Base-by-base conservation (phyloP, 2,888 invertebrate species). In the Lasioglossum zephyrum region DNA sequence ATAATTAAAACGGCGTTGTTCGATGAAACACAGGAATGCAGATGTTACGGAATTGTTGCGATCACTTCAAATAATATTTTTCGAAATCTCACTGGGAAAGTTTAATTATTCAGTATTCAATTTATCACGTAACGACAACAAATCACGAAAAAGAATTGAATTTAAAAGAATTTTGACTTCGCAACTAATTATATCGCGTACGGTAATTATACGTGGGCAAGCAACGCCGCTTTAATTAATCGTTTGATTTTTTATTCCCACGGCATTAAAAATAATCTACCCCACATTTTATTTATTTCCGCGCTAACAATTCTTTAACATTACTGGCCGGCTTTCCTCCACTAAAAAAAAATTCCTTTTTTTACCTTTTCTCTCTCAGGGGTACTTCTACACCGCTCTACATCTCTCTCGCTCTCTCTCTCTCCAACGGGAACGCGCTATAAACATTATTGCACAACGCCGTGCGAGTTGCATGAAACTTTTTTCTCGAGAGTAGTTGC, bases 221-320 rank as follows among this genome's bases (percentile, higher is more conserved):
- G n/a, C 9, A 8, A 31, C 22, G 26, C 5, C 8, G 41, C 31
- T 73, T 66, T 53, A 70, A 77, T 76, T 69, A 53, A 8, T 82
- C 26, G 0, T 22, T 53, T n/a, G 22, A 39, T 16, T 16, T 66
- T 73, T 73, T 36, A 73, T 57, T 53, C 79, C 8, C 11, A 44
- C 3, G 5, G 2, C 8, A 44, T 66, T 73, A 73, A 73, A 79
- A 79, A 79, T 79, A 70, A 73, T 69, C 69, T 18, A 16, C 31
- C 3, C 18, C 1, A 4, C 18, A 16, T 36, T 75, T 41, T 41
- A 57, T 57, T 76, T 76, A 70, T 70, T 44, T 53, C 18, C 8
- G n/a, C 39, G 41, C 18, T 13, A 41, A 36, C 41, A 8, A 63
- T 44, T n/a, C n/a, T 18, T 60, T 16, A 41, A 9, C 39, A 39